Evolutionary conservation across 2,797 vertebrate genomes (phyloP), one percentile per base, ranked within the genome.

Genomic region (Sebastes steindachneri): DNA sequence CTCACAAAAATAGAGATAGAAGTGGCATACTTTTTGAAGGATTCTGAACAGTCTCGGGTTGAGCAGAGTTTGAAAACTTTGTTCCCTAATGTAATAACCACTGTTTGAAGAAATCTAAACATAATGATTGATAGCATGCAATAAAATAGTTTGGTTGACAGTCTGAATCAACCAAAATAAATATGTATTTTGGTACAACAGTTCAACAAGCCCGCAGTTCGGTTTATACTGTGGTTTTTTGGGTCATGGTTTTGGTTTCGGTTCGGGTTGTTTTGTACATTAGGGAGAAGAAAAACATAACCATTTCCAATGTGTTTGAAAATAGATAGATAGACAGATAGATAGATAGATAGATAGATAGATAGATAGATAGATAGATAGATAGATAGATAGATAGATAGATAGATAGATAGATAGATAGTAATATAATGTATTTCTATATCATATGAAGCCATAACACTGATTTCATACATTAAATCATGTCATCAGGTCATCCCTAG

Each of bases 51-150:
- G 19, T 53, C 66, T 3, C 25, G 35, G 19, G 35, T 57, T 59
- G 37, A 45, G 71, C 21, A n/a, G 33, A 57, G 75, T 68, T 51
- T 73, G n/a, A 65, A 80, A 84, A 82, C 62, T 85, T 82, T 82
- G 28, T 19, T 68, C 58, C 55, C 63, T 29, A 2, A 55, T 45
- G 31, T 62, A 17, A 73, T 51, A 58, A 29, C 7, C 15, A 28
- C n/a, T 10, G 14, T 23, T 72, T 78, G 4, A 70, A 60, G n/a
- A 28, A 71, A 82, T 63, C 10, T 58, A 60, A 19, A 19, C 3
- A 66, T 54, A 21, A 26, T 4, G 11, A 41, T 1, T 75, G 35
- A 60, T 9, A 60, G 28, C 14, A 14, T 28, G 7, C 8, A 45
- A 25, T 12, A n/a, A 60, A 60, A 48, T 37, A 51, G 26, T 11